Percentiles rank a stretch among this genome's conserved stretches.
Evolutionary conservation across 2,113 vertebrate species (phyloP).

Genomic region (Muscicapa adusta): DNA sequence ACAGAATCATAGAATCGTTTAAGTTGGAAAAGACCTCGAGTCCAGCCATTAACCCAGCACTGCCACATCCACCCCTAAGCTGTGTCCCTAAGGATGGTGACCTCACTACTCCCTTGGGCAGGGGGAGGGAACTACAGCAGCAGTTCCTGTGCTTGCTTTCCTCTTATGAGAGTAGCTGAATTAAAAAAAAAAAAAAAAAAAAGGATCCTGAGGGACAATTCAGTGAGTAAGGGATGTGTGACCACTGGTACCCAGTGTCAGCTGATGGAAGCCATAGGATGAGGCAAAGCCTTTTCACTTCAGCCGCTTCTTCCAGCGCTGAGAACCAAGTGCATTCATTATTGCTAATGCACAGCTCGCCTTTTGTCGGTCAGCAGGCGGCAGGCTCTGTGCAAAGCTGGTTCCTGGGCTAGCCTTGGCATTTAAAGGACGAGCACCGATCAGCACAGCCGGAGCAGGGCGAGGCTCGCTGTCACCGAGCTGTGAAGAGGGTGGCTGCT

Average conservation of each 20-base stretch:
- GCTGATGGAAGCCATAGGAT: neutral
- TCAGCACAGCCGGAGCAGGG: fast-evolving
- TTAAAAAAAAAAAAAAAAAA: neutral
- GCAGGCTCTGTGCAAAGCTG: neutral
- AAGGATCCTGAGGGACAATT: neutral
- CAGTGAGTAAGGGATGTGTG: neutral
- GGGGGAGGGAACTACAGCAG: neutral
- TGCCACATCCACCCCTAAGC: neutral
- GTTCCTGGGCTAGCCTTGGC: neutral
- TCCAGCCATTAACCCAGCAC: neutral
- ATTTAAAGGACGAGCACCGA: neutral
- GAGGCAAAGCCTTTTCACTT: neutral
- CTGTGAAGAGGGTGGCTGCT: neutral
- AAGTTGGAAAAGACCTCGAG: neutral
- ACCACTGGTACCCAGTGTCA: fast-evolving
- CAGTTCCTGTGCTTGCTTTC: neutral
- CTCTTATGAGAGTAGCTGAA: neutral
- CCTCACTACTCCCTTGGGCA: neutral
- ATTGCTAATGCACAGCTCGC: neutral
- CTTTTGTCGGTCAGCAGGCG: neutral
- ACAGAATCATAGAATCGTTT: fast-evolving
- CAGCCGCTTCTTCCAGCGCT: fast-evolving
- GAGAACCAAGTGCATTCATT: neutral
- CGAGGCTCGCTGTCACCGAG: neutral
- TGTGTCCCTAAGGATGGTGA: neutral